Evolutionary conservation across 2,888 invertebrate species (phyloP), one percentile per base, ranked within the genome.

Genomic region (Scrobipalpa atriplicella): DNA sequence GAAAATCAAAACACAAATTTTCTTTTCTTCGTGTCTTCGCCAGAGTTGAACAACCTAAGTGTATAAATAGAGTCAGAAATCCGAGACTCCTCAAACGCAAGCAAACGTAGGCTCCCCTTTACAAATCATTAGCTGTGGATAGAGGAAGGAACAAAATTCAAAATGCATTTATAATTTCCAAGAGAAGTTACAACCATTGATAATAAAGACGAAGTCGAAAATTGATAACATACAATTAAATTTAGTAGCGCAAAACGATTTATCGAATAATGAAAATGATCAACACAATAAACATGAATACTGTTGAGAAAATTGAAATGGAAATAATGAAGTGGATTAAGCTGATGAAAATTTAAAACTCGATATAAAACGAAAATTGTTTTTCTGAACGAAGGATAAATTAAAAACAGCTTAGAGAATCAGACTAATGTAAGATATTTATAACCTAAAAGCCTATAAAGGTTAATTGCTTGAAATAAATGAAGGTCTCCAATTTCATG

Each of bases 1-100:
- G 21, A 18, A 29, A 47, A 47, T 47, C 51, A 51, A 51, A 63
- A 18, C 18, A 29, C 38, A 63, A 51, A 67, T 38, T 60, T 60
- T 29, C 52, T 10, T 66, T 65, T 61, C 19, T 36, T 58, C 58
- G 47, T 64, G 43, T 65, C 61, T 36, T 62, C 70, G 70, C 72
- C 68, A 69, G 87, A 84, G 91, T 90, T 91, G 87, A 91, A 90
- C 78, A 90, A 92, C 91, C 91, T 85, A 77, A 75, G 76, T 78
- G 76, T 87, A 87, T 81, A 87, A 90, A 90, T 92, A 92, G 89
- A 85, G 74, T 71, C 77, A 72, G 77, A 78, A 82, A 74, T 78
- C 78, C 38, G 54, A 79, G 79, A 79, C 79, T 74, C 76, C 77
- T 77, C 73, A 80, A 77, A 79, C 77, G 76, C 74, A 77, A 71